phyloP scores from a whole-genome alignment of 2,113 vertebrate genomes.

The Trinectes maculatus region DNA sequence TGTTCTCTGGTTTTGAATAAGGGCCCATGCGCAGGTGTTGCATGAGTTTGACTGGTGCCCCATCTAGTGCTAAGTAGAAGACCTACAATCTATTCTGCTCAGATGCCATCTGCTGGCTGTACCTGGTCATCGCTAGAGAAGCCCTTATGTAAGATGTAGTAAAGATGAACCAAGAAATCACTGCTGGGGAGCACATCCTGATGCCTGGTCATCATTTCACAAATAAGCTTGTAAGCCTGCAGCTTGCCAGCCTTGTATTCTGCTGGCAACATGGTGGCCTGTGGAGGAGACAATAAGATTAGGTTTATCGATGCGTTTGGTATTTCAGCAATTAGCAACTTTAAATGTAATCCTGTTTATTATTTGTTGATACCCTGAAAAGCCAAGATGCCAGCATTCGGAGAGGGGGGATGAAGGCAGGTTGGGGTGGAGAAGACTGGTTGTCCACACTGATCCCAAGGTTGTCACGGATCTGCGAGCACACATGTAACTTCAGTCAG shows the following conservation, averaged over 20 bases:
- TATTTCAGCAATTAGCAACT: no score
- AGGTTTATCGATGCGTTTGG: no score
- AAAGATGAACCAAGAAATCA: conserved; percentile 96
- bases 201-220: conserved; percentile 97
- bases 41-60: conserved; percentile 39
- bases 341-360: no score
- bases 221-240: conserved; percentile 94
- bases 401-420: conserved; percentile 92
- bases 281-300: conserved; percentile 12
- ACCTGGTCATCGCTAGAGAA: conserved; percentile 95
- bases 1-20: background rate
- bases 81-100: background rate
- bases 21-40: background rate
- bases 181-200: conserved; percentile 95
- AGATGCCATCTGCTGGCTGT: conserved; percentile 58
- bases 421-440: conserved; percentile 91
- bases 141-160: conserved; percentile 93
- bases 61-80: conserved; percentile 50
- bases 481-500: conserved; percentile 25
- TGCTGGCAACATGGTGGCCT: conserved; percentile 90
- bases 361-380: conserved; percentile 86
- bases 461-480: conserved; percentile 93
- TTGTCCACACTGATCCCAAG: conserved; percentile 94
- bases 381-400: conserved; percentile 98
- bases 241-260: conserved; percentile 96